phyloP scores from a whole-genome alignment of 2,888 invertebrate species.

The Xiphydria camelus region DNA sequence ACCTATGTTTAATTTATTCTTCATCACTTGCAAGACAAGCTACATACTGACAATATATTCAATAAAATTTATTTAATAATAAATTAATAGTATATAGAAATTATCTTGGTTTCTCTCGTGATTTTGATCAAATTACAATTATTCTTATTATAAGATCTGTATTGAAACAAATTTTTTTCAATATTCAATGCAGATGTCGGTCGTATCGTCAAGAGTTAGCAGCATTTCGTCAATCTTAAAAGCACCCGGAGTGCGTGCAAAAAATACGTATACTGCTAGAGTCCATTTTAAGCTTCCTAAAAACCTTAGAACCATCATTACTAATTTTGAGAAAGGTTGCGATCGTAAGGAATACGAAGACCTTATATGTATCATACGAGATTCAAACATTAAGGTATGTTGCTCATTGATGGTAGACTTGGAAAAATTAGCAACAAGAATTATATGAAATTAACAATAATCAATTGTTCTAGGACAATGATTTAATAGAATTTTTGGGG shows the following conservation, averaged over 20 bases:
- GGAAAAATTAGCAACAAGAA: no score
- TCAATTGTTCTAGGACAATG: slow-evolving; percentile 58
- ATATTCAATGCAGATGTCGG: slow-evolving; percentile 53
- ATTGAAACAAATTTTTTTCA: no score
- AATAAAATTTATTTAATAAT: no score
- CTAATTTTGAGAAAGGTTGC: slow-evolving; percentile 54
- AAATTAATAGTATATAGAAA: no score
- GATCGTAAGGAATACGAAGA: slow-evolving; percentile 60
- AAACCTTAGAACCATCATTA: slow-evolving; percentile 58
- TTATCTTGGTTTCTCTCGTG: no score
- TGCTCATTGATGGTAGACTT: no score
- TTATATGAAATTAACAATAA: neutral
- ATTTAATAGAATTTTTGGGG: slow-evolving; percentile 62
- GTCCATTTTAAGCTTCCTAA: slow-evolving; percentile 60
- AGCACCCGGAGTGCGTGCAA: slow-evolving; percentile 38
- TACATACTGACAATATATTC: no score
- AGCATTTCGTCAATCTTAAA: slow-evolving; percentile 50
- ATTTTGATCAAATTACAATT: no score
- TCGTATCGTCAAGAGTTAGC: slow-evolving; percentile 47
- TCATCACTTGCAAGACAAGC: no score
- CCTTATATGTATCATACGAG: slow-evolving; percentile 60
- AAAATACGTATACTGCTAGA: slow-evolving; percentile 36
- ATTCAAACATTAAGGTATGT: slow-evolving; percentile 57
- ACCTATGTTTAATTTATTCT: no score
- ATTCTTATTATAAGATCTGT: no score